Base-by-base conservation (phyloP, 2,797 vertebrate genomes). In the Halcyon leucocephala region DNA sequence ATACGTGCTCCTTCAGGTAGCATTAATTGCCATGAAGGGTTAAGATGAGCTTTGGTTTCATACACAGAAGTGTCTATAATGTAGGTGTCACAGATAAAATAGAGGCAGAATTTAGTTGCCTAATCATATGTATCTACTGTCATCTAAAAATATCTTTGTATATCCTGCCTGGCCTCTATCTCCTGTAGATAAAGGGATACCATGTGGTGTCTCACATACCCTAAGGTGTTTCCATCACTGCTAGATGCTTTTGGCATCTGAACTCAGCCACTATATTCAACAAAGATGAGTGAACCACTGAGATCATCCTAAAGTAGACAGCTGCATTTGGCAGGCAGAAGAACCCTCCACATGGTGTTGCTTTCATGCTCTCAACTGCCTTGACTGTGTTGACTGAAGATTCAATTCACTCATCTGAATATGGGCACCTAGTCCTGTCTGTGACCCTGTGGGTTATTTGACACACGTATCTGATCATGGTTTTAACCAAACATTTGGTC, bases 301-400 rank as follows among this genome's bases (percentile, higher is more conserved):
- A 82, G 41, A 44, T 46, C 57, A 57, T 8, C 29, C 33, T 41
- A 19, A 25, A 44, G 77, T 5, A 64, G 44, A 67, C n/a, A 54
- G 46, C 10, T 3, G 10, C 16, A 42, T 18, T 18, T 71, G 54
- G 33, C 39, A 0, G 2, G 52, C 51, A 39, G 39, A 46, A 24
- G 6, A 60, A 44, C 28, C 57, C 42, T 80, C n/a, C 12, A 10
- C 0, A 0, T 24, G 57, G 31, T 10, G 3, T 15, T 16, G n/a
- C 35, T 24, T 69, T n/a, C 0, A 2, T 0, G 0, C 18, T 61
- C 9, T 15, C 28, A 15, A 41, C 19, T 74, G 29, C 25, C 42
- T 1, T 12, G 28, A 58, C 19, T 74, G 35, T 28, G 42, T 2
- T 12, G 28, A 54, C 44, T 39, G n/a, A 19, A 31, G 14, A 19